Conservation (phyloP, 2,113 vertebrate species). For the Hippopotamus amphibius region DNA sequence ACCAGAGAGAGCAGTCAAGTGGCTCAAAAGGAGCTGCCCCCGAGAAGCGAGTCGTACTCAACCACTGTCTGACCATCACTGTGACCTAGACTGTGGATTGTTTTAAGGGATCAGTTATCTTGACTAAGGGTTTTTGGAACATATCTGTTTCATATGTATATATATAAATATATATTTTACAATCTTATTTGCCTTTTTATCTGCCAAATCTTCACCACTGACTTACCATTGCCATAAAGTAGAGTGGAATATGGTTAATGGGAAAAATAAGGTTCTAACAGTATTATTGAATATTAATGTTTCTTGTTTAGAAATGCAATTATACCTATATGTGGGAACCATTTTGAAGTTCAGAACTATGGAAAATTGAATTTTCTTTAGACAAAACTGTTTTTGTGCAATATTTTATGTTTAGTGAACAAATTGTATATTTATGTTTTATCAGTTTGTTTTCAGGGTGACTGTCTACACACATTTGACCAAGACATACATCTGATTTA, state of each 20-base stretch:
- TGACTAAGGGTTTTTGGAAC: conserved; percentile 70
- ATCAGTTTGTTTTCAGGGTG: conserved; percentile 81
- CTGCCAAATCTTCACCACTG: conserved; percentile 90
- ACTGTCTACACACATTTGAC: conserved; percentile 79
- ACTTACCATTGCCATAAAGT: conserved; percentile 84
- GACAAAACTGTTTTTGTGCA: conserved; percentile 89
- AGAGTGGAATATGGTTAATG: conserved; percentile 80
- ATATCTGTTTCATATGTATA: conserved; percentile 72
- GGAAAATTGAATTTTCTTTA: conserved; percentile 81
- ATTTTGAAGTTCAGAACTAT: conserved; percentile 82
- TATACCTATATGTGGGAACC: conserved; percentile 75
- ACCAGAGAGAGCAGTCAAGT: conserved; percentile 79
- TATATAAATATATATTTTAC: conserved; percentile 75
- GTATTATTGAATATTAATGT: conserved; percentile 88
- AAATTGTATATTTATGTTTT: conserved; percentile 85
- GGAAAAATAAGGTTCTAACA: conserved; percentile 85
- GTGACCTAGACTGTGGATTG: conserved; percentile 79
- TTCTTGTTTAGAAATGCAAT: conserved; percentile 84
- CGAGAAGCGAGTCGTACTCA: conserved; percentile 90
- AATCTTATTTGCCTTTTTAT: conserved; percentile 85
- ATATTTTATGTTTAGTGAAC: conserved; percentile 91
- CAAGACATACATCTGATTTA: conserved; percentile 63
- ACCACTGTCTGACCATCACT: conserved; percentile 94
- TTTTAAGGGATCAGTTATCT: conserved; percentile 75
- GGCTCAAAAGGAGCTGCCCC: conserved; percentile 81